phyloP scores from a whole-genome alignment of 2,113 vertebrate species.

The Capreolus pygargus region DNA sequence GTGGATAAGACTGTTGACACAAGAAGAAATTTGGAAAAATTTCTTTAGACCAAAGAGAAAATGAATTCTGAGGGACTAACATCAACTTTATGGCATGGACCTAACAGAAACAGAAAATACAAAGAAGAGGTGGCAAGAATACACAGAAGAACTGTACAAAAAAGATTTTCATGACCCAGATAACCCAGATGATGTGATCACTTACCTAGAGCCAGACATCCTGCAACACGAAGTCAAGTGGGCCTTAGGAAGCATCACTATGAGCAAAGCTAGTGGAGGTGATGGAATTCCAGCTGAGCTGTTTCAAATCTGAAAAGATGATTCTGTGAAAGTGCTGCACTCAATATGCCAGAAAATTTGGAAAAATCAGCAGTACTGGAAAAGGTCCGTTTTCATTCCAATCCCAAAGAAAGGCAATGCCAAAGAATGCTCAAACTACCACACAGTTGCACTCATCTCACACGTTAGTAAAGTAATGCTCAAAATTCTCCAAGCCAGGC shows the following conservation, averaged over 20 bases:
- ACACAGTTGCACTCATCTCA: neutral
- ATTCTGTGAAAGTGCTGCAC: neutral
- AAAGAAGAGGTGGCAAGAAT: neutral
- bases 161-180: neutral
- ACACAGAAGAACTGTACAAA: neutral
- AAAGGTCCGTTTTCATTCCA: neutral
- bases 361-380: neutral
- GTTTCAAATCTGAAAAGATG: neutral
- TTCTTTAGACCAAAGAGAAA: neutral
- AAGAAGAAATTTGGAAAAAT: constrained; percentile 9
- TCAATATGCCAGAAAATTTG: neutral
- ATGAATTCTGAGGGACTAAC: neutral
- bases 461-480: neutral
- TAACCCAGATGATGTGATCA: neutral
- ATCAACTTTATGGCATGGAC: neutral
- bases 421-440: neutral
- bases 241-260: neutral
- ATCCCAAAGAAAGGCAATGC: neutral
- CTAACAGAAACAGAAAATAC: neutral
- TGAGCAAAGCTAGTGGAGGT: neutral
- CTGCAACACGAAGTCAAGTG: neutral
- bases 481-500: neutral
- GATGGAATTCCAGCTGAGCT: neutral
- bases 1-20: neutral
- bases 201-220: neutral